A percentile compares a stretch with the other conserved stretches of the same genome.
These are phyloP conservation scores for Xenus cinereus DNA, from an alignment of 2,113 vertebrate species.

Conservation along the genomic window DNA sequence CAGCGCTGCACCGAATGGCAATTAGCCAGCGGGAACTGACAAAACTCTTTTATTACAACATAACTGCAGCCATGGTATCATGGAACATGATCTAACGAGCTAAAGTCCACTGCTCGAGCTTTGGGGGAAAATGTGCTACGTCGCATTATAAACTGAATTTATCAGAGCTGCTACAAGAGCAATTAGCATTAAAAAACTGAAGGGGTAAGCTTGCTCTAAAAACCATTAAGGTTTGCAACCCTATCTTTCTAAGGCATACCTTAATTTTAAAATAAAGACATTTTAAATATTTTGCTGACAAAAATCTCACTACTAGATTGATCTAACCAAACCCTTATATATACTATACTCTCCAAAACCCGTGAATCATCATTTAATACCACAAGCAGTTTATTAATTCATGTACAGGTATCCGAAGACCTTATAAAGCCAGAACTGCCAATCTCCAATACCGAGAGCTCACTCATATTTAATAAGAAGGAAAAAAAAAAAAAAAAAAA, in stretches of 20 bases:
- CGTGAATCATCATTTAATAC: slow-evolving; percentile 10
- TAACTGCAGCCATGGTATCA: background rate
- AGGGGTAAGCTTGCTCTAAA: background rate
- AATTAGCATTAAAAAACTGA: background rate
- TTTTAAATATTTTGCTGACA: background rate
- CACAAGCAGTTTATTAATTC: slow-evolving; percentile 57
- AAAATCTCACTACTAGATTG: background rate
- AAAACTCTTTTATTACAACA: background rate
- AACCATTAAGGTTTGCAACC: background rate
- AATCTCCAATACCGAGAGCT: slow-evolving; percentile 7
- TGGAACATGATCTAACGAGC: rapidly evolving
- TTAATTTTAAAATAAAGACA: background rate
- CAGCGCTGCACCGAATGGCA: background rate
- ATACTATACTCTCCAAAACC: background rate
- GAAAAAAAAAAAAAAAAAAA: background rate
- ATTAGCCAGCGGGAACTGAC: background rate
- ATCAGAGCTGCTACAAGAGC: background rate
- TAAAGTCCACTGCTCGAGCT: background rate
- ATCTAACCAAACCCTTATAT: background rate
- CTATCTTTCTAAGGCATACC: background rate
- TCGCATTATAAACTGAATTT: background rate
- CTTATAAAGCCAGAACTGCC: background rate
- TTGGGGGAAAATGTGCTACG: background rate
- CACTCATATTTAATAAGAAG: background rate
- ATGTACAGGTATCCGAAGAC: slow-evolving; percentile 22